Evolutionary conservation across 2,797 vertebrate genomes (phyloP), one percentile per base, ranked within the genome.

Genomic region (Mustela erminea): DNA sequence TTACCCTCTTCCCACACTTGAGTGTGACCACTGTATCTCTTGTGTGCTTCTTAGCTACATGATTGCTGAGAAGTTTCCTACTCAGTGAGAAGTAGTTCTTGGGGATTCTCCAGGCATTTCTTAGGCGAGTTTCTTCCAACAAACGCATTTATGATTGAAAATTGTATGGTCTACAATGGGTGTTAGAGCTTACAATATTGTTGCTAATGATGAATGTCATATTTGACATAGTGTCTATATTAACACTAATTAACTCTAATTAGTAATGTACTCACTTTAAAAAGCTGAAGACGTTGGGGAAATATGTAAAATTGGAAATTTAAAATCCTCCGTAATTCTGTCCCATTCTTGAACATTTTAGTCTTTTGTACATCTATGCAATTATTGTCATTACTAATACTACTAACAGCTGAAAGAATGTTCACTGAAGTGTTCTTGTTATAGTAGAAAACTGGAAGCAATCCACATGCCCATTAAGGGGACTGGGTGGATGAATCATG

Each of bases 121-220:
- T 78, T 35, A 90, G 78, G 52, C 8, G 74, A 27, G 15, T 60
- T 93, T 74, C 56, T 90, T 54, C 90, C 38, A 74, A 29, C 25
- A 27, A 77, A 49, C 74, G 17, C 84, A 13, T 80, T 95, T 90
- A 80, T 86, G 49, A 75, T 60, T 62, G 54, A 94, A 97, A 93
- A 82, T 88, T 82, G 52, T 56, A 54, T 89, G 82, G 20, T 68
- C 54, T 93, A 25, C 43, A 78, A 13, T 64, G 43, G 68, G 1
- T 72, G 64, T 60, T 87, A 74, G 88, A 52, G 41, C 54, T 89
- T 74, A 87, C n/a, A 52, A 4, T 95, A 43, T 81, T 85, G 10
- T 90, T 84, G 64, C n/a, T 84, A 43, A 29, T 25, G 82, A 5
- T 80, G 62, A 84, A 72, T 90, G 38, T 75, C 32, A 35, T 66